Conservation (phyloP, 2,797 vertebrate species). For the Malurus splendens region DNA sequence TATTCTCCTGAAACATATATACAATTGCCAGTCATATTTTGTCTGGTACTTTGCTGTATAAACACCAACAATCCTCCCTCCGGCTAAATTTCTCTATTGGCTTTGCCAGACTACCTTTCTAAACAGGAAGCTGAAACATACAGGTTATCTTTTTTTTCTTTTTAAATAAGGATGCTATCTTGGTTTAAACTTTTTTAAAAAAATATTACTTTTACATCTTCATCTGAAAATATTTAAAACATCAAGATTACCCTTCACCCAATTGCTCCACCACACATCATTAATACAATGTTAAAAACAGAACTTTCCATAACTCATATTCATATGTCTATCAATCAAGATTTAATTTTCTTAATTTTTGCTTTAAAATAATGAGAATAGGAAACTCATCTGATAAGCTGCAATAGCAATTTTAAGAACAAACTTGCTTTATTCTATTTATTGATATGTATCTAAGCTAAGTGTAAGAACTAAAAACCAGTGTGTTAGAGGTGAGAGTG, state of each 20-base stretch:
- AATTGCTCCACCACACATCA: neutral
- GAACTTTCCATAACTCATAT: neutral
- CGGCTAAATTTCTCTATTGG: neutral
- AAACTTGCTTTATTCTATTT: neutral
- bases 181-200: neutral
- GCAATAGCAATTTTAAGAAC: neutral
- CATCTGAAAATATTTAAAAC: neutral
- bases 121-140: neutral
- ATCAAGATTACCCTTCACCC: neutral
- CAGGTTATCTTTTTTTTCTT: neutral
- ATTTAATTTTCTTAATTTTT: neutral
- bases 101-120: neutral
- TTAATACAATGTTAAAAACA: neutral
- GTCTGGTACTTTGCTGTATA: neutral
- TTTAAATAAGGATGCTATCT: neutral
- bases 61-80: neutral
- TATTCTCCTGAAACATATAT: neutral
- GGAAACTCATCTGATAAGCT: neutral
- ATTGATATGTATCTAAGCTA: neutral
- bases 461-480: neutral
- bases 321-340: neutral
- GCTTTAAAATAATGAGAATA: neutral
- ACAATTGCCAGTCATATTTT: neutral
- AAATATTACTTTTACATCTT: neutral
- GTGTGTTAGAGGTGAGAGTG: neutral